Conservation (phyloP, 2,113 vertebrate genomes). For the Podocnemis expansa region DNA sequence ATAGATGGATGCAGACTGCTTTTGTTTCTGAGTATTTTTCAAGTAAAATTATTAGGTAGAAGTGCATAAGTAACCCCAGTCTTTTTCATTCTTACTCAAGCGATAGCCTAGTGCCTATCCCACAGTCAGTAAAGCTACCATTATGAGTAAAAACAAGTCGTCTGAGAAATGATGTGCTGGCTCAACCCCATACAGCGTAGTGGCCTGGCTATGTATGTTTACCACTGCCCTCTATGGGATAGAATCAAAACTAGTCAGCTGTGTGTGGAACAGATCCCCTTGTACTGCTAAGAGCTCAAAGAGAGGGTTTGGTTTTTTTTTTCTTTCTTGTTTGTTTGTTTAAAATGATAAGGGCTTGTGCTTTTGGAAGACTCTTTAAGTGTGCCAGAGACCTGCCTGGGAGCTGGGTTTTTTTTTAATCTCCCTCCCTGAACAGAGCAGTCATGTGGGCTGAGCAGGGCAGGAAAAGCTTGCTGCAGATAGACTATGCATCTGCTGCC, state of each 20-base stretch:
- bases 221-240: not conserved
- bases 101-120: not conserved
- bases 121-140: not conserved
- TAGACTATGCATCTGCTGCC: no score
- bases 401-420: no score
- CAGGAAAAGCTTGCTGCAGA: no score
- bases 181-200: not conserved
- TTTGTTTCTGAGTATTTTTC: not conserved
- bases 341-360: not conserved
- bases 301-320: no score
- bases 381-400: no score
- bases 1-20: not conserved
- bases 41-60: not conserved
- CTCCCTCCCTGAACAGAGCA: no score
- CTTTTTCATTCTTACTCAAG: not conserved
- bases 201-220: not conserved
- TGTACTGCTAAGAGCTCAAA: fast-evolving
- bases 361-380: not conserved
- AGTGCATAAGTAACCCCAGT: not conserved
- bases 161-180: not conserved
- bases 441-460: no score
- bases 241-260: not conserved
- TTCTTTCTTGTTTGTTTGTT: fast-evolving
- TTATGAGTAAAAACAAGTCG: not conserved
- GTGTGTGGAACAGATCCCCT: not conserved